Conservation (phyloP, 2,888 invertebrate genomes). For the Pasiphila rectangulata region DNA sequence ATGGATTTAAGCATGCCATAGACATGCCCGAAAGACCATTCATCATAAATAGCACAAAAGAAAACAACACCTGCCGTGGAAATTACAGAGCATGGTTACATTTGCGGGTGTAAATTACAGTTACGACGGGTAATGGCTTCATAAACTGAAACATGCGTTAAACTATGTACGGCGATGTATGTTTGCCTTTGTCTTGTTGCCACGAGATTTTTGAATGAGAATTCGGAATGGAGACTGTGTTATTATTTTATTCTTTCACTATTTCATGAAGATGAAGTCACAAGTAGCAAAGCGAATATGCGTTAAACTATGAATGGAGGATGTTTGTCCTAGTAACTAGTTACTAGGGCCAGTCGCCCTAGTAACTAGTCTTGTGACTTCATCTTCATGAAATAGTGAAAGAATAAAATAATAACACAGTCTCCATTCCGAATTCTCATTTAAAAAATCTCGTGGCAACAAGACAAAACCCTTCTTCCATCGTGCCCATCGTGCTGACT, state of each 20-base stretch:
- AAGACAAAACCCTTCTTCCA: slow-evolving; percentile 34
- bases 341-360: no score
- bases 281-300: no score
- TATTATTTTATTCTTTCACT: no score
- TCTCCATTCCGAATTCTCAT: background rate
- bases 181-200: slow-evolving; percentile 32
- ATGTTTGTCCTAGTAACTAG: no score
- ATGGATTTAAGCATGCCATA: background rate
- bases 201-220: background rate
- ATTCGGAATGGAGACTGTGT: background rate
- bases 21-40: slow-evolving; percentile 6
- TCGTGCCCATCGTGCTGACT: no score
- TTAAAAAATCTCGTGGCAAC: background rate
- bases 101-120: slow-evolving; percentile 42
- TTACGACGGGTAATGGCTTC: slow-evolving; percentile 42
- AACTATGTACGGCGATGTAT: slow-evolving; percentile 37
- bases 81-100: slow-evolving; percentile 29
- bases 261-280: no score
- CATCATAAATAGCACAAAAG: slow-evolving; percentile 25
- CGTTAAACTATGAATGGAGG: no score
- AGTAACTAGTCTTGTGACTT: no score
- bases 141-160: slow-evolving; percentile 50
- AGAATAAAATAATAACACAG: no score
- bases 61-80: slow-evolving; percentile 28
- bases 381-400: no score